phyloP scores from a whole-genome alignment of 2,113 vertebrate species.

The Otocyon megalotis region DNA sequence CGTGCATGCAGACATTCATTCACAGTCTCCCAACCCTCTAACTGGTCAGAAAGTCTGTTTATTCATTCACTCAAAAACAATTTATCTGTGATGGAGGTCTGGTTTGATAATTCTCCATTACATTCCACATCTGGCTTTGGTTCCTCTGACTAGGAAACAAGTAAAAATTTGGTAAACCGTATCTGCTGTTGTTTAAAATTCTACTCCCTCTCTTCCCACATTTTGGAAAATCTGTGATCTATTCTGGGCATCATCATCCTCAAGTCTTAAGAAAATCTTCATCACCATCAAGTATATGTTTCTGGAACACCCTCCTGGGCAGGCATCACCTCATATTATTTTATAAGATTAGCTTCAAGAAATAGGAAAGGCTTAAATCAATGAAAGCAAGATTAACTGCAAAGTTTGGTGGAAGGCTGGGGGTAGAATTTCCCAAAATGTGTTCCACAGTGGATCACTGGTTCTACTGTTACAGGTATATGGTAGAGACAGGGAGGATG shows the following conservation, averaged over 20 bases:
- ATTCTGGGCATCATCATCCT: neutral
- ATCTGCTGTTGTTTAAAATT: neutral
- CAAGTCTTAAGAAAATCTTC: neutral
- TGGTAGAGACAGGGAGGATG: neutral
- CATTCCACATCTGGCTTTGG: neutral
- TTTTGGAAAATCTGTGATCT: slow-evolving; percentile 23
- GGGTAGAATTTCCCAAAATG: neutral
- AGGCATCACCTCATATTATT: neutral
- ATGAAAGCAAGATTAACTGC: neutral
- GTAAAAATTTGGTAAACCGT: neutral
- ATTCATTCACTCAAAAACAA: neutral
- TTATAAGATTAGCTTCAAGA: neutral
- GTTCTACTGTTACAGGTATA: neutral
- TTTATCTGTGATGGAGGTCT: neutral
- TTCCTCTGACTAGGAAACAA: neutral
- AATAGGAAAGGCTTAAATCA: neutral
- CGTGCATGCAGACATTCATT: neutral
- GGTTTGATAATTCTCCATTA: neutral
- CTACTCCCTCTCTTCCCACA: neutral
- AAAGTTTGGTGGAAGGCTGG: neutral
- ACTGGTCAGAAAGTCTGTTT: neutral
- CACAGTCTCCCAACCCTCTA: neutral
- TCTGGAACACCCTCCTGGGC: neutral
- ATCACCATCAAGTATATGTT: neutral
- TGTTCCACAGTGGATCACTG: neutral